Conservation (phyloP, 1,140 invertebrate genomes). For the Glossosoma conforme region DNA sequence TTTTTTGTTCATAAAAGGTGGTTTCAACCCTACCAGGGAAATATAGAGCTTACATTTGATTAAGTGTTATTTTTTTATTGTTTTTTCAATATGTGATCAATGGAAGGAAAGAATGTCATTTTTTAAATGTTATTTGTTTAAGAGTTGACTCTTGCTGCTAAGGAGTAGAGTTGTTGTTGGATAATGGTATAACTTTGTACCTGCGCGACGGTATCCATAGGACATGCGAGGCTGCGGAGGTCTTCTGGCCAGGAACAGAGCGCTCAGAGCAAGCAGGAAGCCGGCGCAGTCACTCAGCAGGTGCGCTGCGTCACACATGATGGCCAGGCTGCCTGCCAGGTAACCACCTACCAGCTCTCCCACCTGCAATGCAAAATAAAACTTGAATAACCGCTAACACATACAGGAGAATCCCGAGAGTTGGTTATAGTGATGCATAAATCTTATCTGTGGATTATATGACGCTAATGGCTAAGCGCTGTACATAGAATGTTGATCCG, state of each 20-base stretch:
- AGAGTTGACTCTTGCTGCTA: background rate
- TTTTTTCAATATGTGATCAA: background rate
- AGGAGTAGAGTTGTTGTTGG: background rate
- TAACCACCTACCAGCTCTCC: conserved; percentile 70
- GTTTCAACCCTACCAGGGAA: too few species aligned
- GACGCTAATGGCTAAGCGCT: too few species aligned
- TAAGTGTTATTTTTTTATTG: too few species aligned
- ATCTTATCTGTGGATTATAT: too few species aligned
- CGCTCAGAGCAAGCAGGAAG: conserved; percentile 73
- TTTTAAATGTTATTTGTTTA: background rate
- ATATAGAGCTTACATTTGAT: too few species aligned
- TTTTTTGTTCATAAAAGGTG: too few species aligned
- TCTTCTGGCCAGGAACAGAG: conserved; percentile 63
- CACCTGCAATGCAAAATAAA: conserved; percentile 49
- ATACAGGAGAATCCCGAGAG: too few species aligned
- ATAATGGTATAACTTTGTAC: too few species aligned
- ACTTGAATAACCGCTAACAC: background rate
- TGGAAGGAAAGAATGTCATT: background rate
- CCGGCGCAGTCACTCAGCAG: conserved; percentile 78
- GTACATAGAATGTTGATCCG: too few species aligned
- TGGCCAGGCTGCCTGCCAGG: conserved; percentile 73
- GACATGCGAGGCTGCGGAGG: conserved; percentile 65
- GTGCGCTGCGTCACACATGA: conserved; percentile 82
- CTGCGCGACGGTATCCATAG: conserved; percentile 75
- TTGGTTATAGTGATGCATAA: too few species aligned